phyloP scores from a whole-genome alignment of 2,888 invertebrate species.

The Pinctada fucata region DNA sequence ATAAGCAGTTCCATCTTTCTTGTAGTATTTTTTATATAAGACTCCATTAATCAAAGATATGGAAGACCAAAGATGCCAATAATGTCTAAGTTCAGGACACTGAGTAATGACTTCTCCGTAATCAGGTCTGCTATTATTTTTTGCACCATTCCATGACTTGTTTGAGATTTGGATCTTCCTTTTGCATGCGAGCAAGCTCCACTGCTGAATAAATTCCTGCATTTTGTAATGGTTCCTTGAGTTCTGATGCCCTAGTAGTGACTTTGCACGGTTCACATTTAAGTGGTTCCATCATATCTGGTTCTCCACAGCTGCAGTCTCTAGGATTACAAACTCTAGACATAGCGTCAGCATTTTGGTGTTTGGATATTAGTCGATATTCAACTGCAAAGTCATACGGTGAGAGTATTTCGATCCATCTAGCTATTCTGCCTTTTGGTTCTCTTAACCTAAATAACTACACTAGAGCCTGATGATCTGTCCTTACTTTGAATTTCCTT shows the following conservation, averaged over 20 bases:
- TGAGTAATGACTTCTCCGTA: neutral
- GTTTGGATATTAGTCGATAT: conserved; percentile 41
- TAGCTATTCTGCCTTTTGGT: conserved; percentile 38
- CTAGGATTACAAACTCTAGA: conserved; percentile 38
- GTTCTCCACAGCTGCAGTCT: conserved; percentile 27
- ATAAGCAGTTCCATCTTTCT: neutral
- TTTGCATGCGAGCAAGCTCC: neutral
- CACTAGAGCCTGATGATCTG: conserved; percentile 36
- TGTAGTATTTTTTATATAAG: conserved; percentile 10
- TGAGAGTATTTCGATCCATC: conserved; percentile 43
- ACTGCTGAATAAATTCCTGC: neutral
- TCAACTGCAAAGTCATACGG: conserved; percentile 42
- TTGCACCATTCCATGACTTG: neutral
- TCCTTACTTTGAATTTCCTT: conserved; percentile 30
- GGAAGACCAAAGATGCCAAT: conserved; percentile 16
- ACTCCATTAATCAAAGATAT: conserved; percentile 7
- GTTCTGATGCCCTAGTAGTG: neutral
- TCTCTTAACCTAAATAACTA: conserved; percentile 44
- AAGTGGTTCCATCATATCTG: too few species aligned
- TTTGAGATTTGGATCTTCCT: conserved; percentile 6
- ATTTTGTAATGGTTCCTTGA: neutral
- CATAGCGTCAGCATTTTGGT: conserved; percentile 47
- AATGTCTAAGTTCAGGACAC: conserved; percentile 13
- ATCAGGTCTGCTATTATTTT: neutral
- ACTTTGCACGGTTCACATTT: too few species aligned